Percentiles rank a stretch among this genome's conserved stretches.
Evolutionary conservation across 2,113 vertebrate species (phyloP).

Genomic region (Ammospiza caudacuta): DNA sequence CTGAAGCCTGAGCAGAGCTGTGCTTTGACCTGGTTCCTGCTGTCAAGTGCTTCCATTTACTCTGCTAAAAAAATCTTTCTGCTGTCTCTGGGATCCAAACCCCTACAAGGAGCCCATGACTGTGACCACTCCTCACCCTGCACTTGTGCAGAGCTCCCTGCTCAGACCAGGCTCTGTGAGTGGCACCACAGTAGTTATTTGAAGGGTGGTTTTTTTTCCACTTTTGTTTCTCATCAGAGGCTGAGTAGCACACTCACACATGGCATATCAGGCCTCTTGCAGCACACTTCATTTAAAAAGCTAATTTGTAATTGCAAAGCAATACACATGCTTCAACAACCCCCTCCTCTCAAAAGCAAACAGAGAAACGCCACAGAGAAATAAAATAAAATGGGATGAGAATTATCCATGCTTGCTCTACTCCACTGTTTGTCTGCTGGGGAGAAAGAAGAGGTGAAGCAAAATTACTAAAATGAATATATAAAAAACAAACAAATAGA

Average conservation of each 20-base stretch:
- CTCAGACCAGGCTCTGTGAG: not conserved
- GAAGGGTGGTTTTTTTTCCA: not conserved
- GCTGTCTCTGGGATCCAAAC: not conserved
- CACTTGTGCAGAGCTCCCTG: not conserved
- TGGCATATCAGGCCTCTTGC: constrained; percentile 47
- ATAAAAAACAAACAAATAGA: not conserved
- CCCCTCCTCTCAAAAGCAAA: constrained; percentile 64
- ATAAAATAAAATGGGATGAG: constrained; percentile 51
- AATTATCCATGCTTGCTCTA: constrained; percentile 51
- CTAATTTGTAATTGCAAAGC: constrained; percentile 69
- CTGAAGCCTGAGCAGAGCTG: not conserved
- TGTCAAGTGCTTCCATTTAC: constrained; percentile 12
- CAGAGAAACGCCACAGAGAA: constrained; percentile 52
- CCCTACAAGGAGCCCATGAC: not conserved
- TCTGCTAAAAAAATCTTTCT: not conserved
- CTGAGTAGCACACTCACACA: not conserved
- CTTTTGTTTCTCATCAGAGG: constrained; percentile 25
- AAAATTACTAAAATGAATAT: constrained; percentile 27
- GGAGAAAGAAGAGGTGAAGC: constrained; percentile 4
- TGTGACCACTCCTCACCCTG: not conserved
- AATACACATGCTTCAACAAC: constrained; percentile 55
- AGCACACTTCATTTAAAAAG: constrained; percentile 70
- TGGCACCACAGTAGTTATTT: not conserved
- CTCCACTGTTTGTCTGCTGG: not conserved
- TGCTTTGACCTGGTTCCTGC: constrained; percentile 36